phyloP scores from a whole-genome alignment of 2,888 invertebrate genomes.

The Catocala nupta region DNA sequence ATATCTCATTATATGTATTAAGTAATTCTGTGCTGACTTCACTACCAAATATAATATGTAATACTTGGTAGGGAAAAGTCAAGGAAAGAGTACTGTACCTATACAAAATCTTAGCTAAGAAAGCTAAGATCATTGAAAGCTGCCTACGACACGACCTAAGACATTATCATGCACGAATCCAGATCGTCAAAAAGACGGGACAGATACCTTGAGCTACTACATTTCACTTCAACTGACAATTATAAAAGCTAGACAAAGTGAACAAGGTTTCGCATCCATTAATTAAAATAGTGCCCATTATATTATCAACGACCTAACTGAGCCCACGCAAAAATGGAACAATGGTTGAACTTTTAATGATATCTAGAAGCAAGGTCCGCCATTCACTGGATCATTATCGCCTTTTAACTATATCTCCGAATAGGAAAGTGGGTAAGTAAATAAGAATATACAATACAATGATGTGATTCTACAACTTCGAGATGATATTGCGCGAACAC shows the following conservation, averaged over 20 bases:
- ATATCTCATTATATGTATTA: no score
- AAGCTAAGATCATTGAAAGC: no score
- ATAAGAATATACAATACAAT: slow-evolving; percentile 9
- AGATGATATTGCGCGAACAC: slow-evolving; percentile 3
- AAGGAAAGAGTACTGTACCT: no score
- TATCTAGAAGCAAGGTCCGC: slow-evolving; percentile 43
- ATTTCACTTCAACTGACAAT: neutral
- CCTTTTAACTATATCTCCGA: neutral
- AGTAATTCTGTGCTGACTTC: no score
- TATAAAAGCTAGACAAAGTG: neutral
- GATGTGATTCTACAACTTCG: slow-evolving; percentile 5
- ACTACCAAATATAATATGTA: no score
- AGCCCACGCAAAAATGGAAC: slow-evolving; percentile 36
- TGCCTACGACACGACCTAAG: no score
- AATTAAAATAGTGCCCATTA: neutral
- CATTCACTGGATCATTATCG: slow-evolving; percentile 35
- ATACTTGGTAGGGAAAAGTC: no score
- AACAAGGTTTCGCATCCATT: slow-evolving; percentile 1
- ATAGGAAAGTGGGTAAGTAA: slow-evolving; percentile 1
- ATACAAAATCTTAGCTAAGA: no score
- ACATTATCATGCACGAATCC: no score
- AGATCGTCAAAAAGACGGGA: no score
- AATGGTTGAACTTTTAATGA: slow-evolving; percentile 41
- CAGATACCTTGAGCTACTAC: no score
- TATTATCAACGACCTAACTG: slow-evolving; percentile 8